These are phyloP conservation scores for Pungitius pungitius DNA, from an alignment of 2,113 vertebrate genomes.

Conservation along the genomic window DNA sequence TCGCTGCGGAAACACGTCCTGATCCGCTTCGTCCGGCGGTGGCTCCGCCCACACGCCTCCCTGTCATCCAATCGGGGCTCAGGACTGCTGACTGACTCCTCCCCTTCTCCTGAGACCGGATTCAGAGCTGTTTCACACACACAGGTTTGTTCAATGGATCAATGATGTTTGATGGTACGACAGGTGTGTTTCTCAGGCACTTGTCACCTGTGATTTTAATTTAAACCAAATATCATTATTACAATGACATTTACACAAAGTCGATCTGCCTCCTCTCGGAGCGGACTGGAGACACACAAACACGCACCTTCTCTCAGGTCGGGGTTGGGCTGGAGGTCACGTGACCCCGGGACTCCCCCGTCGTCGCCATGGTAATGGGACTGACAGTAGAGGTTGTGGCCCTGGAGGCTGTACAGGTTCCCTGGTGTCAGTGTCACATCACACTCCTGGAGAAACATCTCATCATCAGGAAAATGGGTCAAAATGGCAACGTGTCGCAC, in stretches of 20 bases:
- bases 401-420: conserved; percentile 74
- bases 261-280: too few relatives aligned
- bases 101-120: conserved; percentile 62
- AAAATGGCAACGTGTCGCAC: too few relatives aligned
- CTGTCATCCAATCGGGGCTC: conserved; percentile 64
- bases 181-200: neutral
- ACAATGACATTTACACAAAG: too few relatives aligned
- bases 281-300: too few relatives aligned
- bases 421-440: conserved; percentile 68
- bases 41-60: conserved; percentile 26
- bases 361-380: conserved; percentile 58
- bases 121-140: neutral
- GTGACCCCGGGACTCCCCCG: neutral
- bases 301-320: conserved; percentile 50
- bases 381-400: conserved; percentile 71
- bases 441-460: conserved; percentile 69
- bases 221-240: too few relatives aligned
- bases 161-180: neutral
- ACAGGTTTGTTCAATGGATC: too few relatives aligned
- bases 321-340: neutral
- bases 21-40: conserved; percentile 72
- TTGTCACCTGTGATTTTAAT: too few relatives aligned
- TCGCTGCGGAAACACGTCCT: conserved; percentile 80
- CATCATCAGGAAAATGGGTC: neutral
- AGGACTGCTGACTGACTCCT: conserved; percentile 76